Base-by-base conservation (phyloP, 2,888 invertebrate genomes). In the Hyalella azteca region DNA sequence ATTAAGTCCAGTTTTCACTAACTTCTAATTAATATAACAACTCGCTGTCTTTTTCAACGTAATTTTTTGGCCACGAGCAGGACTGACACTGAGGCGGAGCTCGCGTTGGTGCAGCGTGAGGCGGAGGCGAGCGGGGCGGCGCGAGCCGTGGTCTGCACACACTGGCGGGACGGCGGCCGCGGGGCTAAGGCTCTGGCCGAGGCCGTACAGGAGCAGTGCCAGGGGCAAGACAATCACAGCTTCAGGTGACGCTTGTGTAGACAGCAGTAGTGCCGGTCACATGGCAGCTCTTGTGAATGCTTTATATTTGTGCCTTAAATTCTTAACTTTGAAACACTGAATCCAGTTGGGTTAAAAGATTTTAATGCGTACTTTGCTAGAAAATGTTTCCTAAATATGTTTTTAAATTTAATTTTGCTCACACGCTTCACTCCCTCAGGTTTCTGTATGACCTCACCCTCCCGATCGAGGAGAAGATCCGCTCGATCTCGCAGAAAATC, bases 141-240 rank as follows among this genome's bases (percentile, higher is more conserved):
- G 88, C 92, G 93, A 86, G 97, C 97, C 0, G 93, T 97, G 0
- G 88, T 96, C 26, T 95, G 95, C 87, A 92, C 91, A 82, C 96
- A 98, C 88, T 99, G 97, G 96, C 89, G 90, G 2, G 81, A 92
- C 82, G 99, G 99, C 75, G 97, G 99, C 7, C 89, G 89, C 7
- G 99, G 99, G 7, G 98, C 98, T 0, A 84, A 91, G 0, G 92
- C 92, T 0, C 90, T 99, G 41, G 98, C 97, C 0, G 92, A 94
- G 85, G 94, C 97, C 0, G 94, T 99, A 11, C 75, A 75, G 75
- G 13, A n/a, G 5, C 75, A 75, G 45, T 75, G 75, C 22, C 4
- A 45, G 22, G 92, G 94, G 78, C 90, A 29, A 15, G 22, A 22
- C 0, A 22, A n/a, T 22, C 32, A 41, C 4, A 29, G 45, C 75